Base-by-base conservation (phyloP, 2,797 vertebrate genomes). In the Falco naumanni region DNA sequence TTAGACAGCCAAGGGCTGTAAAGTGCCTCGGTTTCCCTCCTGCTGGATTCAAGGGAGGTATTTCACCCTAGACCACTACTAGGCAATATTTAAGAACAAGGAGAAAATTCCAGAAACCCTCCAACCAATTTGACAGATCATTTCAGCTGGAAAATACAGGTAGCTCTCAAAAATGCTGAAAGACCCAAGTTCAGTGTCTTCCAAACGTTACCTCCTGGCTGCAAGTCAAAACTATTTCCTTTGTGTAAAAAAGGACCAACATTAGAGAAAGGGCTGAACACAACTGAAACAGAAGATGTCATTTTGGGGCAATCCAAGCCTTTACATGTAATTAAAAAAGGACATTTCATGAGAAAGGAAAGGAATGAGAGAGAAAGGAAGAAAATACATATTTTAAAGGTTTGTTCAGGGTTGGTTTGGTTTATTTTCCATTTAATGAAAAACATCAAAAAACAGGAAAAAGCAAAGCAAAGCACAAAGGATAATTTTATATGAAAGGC, bases 111-210 rank as follows among this genome's bases (percentile, higher is more conserved):
- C 45, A 75, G 75, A 87, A 93, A 47, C n/a, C 6, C 8, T 37
- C 74, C 71, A 82, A 78, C 72, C 34, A 74, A 45, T 89, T 74
- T 89, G 90, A 68, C 53, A 77, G 60, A 80, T 26, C 20, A n/a
- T 70, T 92, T 94, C 53, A 89, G 41, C 51, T 84, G n/a, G 64
- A 89, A 95, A 93, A 82, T 41, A 77, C 68, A 85, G 57, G 74
- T 64, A 81, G 57, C 34, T 87, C 64, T 83, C 63, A 70, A 88
- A 94, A 94, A 87, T 25, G 22, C 75, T 83, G 64, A 78, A 93
- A 53, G 37, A 92, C 7, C 16, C 2, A 1, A 57, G 22, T 57
- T 83, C 48, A 34, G 1, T 12, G 37, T 91, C 64, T 48, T 85
- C 68, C 60, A 92, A 82, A 66, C 31, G 60, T 41, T 64, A n/a